Conservation (phyloP, 1,140 invertebrate genomes). For the Drosophila pseudoananassae region DNA sequence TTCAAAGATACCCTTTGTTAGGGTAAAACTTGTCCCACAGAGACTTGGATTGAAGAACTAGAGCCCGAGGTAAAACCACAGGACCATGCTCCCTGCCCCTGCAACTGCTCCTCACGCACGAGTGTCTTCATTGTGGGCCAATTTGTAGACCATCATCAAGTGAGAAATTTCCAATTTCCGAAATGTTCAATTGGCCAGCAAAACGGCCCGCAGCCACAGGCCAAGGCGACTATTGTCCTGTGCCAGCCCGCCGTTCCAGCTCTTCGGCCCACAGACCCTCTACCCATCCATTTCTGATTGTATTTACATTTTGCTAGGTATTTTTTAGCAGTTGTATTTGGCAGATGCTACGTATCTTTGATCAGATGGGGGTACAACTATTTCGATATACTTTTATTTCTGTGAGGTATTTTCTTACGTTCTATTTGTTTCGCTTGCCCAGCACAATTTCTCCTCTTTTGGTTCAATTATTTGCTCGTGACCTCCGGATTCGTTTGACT, state of each 20-base stretch:
- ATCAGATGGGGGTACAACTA: constrained; percentile 14
- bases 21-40: constrained; percentile 6
- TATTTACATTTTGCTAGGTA: constrained; percentile 48
- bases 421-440: constrained; percentile 13
- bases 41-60: constrained; percentile 16
- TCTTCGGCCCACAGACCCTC: not conserved
- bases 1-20: not conserved
- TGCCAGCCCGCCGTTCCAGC: not conserved
- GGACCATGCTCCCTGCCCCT: constrained; percentile 1
- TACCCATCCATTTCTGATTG: constrained; percentile 4
- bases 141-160: constrained; percentile 76
- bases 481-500: constrained; percentile 35
- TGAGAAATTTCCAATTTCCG: constrained; percentile 80
- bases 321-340: constrained; percentile 44
- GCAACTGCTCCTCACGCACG: constrained; percentile 35
- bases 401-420: constrained; percentile 8
- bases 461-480: constrained; percentile 39
- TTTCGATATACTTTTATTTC: constrained; percentile 14
- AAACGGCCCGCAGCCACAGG: constrained; percentile 64
- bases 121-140: constrained; percentile 72
- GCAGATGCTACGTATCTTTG: constrained; percentile 32
- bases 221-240: constrained; percentile 41
- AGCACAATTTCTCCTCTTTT: constrained; percentile 32
- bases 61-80: constrained; percentile 38
- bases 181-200: constrained; percentile 80